Evolutionary conservation across 2,113 vertebrate species (phyloP).

Genomic region (Phrynocephalus versicolor): DNA sequence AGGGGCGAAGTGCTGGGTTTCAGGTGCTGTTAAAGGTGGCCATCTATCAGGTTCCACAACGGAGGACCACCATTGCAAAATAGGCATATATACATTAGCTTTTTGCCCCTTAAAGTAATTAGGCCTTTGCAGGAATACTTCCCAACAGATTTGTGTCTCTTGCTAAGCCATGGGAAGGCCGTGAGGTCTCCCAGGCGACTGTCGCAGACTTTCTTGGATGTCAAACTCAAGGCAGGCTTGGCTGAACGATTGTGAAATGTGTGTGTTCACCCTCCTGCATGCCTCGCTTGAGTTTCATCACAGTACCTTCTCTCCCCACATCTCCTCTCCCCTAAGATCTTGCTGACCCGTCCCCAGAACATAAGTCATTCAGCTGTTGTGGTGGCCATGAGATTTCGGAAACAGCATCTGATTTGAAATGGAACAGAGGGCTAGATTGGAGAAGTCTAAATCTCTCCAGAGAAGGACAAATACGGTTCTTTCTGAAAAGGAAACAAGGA

Average conservation of each 20-base stretch:
- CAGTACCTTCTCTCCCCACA: background rate
- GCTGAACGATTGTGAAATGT: background rate
- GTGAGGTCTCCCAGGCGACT: background rate
- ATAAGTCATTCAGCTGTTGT: too few species aligned
- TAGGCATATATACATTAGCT: background rate
- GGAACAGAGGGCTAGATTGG: background rate
- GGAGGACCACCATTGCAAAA: background rate
- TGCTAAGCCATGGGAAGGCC: background rate
- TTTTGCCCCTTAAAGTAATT: background rate
- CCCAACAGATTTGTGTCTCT: background rate
- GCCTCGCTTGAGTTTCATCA: background rate
- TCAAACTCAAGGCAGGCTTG: background rate
- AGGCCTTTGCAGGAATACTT: background rate
- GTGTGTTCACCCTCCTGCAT: too few species aligned
- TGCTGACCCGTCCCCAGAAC: background rate
- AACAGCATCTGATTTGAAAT: too few species aligned
- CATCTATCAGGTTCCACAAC: background rate
- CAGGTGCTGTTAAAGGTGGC: background rate
- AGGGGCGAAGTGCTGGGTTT: background rate
- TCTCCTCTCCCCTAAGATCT: background rate
- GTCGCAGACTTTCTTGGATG: background rate
- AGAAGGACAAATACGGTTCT: background rate
- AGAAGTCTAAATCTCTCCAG: background rate
- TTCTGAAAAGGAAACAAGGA: background rate
- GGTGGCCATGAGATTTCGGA: background rate